phyloP scores from a whole-genome alignment of 2,888 invertebrate genomes.

The Xylota sylvarum region DNA sequence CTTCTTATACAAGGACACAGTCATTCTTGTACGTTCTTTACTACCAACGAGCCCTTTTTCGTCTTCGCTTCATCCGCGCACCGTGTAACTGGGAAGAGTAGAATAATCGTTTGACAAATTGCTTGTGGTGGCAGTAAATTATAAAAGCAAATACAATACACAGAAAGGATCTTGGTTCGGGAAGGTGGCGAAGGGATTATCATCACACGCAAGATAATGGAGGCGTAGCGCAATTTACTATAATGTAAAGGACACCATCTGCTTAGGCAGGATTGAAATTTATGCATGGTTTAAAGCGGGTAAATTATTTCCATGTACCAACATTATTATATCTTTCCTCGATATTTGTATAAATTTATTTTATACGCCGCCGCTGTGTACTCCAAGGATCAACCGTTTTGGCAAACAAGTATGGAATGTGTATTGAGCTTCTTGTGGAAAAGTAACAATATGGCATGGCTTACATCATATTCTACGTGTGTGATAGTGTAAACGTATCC shows the following conservation, averaged over 20 bases:
- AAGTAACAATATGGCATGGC: slow-evolving; percentile 24
- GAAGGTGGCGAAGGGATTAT: slow-evolving; percentile 46
- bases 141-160: slow-evolving; percentile 45
- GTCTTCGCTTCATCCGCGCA: background rate
- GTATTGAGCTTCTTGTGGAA: slow-evolving; percentile 6
- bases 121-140: slow-evolving; percentile 60
- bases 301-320: slow-evolving; percentile 37
- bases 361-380: slow-evolving; percentile 19
- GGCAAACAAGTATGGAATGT: slow-evolving; percentile 31
- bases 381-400: slow-evolving; percentile 42
- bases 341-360: slow-evolving; percentile 39
- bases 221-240: slow-evolving; percentile 49
- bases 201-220: slow-evolving; percentile 38
- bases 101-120: slow-evolving; percentile 71
- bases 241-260: slow-evolving; percentile 60
- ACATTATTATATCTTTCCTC: background rate
- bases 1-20: slow-evolving; percentile 25
- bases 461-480: slow-evolving; percentile 46
- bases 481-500: slow-evolving; percentile 25
- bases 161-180: slow-evolving; percentile 15
- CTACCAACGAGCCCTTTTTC: slow-evolving; percentile 14
- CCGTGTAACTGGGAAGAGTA: slow-evolving; percentile 8
- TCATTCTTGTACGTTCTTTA: slow-evolving; percentile 8
- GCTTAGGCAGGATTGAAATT: slow-evolving; percentile 54
- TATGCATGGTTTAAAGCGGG: slow-evolving; percentile 56